Evolutionary conservation across 2,113 vertebrate species (phyloP).

Genomic region (Xenopus laevis): DNA sequence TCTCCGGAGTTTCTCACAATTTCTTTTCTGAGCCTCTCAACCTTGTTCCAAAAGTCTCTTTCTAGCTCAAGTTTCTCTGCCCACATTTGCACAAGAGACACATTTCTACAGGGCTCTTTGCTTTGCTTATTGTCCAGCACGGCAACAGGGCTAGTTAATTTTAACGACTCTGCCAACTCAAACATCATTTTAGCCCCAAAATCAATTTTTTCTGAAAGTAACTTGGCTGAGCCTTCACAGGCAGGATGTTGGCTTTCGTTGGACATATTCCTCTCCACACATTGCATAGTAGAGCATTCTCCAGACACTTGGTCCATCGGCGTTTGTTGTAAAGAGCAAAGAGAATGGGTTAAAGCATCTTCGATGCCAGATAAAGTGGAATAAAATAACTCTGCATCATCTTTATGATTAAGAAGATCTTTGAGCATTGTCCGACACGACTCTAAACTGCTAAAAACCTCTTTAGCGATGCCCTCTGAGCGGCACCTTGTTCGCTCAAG

Average conservation of each 20-base stretch:
- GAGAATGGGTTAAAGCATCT: slow-evolving; percentile 65
- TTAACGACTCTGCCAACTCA: slow-evolving; percentile 82
- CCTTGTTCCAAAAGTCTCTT: slow-evolving; percentile 78
- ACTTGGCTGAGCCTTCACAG: slow-evolving; percentile 51
- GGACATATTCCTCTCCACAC: slow-evolving; percentile 17
- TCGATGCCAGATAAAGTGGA: slow-evolving; percentile 72
- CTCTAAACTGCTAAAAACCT: slow-evolving; percentile 81
- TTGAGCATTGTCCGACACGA: slow-evolving; percentile 74
- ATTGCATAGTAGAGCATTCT: neutral
- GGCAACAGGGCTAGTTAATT: slow-evolving; percentile 70
- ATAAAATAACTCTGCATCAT: slow-evolving; percentile 57
- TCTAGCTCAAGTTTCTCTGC: slow-evolving; percentile 83
- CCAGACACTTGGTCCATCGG: slow-evolving; percentile 44
- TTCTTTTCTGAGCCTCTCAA: slow-evolving; percentile 68
- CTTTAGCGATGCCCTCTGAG: slow-evolving; percentile 48
- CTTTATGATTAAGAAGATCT: slow-evolving; percentile 63
- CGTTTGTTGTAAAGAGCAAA: slow-evolving; percentile 64
- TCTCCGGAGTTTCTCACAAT: slow-evolving; percentile 51
- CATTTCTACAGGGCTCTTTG: slow-evolving; percentile 52
- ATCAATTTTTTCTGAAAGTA: slow-evolving; percentile 77
- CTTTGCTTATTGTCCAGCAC: slow-evolving; percentile 73
- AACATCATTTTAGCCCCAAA: slow-evolving; percentile 82
- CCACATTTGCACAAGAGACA: slow-evolving; percentile 71
- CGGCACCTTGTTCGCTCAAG: slow-evolving; percentile 51
- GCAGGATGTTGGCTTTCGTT: slow-evolving; percentile 7